Percentiles rank a stretch among this genome's conserved stretches.
Evolutionary conservation across 2,888 invertebrate species (phyloP).

Genomic region (Chalcis sispes): DNA sequence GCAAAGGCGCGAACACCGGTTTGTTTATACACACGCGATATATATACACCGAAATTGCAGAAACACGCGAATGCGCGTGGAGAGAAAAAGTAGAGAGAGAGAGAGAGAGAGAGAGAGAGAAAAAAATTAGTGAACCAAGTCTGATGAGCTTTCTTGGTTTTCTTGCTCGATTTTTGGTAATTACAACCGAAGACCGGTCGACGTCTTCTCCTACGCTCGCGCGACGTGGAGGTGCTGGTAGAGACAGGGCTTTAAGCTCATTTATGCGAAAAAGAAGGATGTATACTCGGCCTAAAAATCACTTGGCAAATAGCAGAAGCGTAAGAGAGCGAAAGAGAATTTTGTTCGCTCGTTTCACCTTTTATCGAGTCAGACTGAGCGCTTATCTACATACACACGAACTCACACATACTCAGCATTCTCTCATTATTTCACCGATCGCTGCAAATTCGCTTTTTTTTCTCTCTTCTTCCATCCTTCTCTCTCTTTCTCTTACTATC

Average conservation of each 20-base stretch:
- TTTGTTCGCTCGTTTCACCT: too few species aligned
- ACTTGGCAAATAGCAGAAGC: conserved; percentile 68
- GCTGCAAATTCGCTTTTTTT: conserved; percentile 43
- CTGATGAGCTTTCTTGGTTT: conserved; percentile 65
- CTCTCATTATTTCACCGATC: conserved; percentile 53
- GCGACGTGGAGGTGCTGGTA: conserved; percentile 38
- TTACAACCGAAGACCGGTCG: conserved; percentile 66
- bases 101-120: conserved; percentile 5
- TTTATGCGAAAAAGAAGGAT: not conserved
- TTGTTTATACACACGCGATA: too few species aligned
- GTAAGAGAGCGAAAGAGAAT: not conserved
- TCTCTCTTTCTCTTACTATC: not conserved
- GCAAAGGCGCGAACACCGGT: too few species aligned
- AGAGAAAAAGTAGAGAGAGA: not conserved
- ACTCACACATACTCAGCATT: conserved; percentile 34
- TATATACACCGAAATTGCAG: conserved; percentile 61
- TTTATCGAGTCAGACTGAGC: not conserved
- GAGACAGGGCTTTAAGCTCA: conserved; percentile 27
- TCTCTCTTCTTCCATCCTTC: not conserved
- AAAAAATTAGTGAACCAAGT: too few species aligned
- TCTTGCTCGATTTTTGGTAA: conserved; percentile 70
- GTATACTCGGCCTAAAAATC: conserved; percentile 55
- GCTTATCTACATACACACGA: conserved; percentile 18
- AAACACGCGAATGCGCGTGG: not conserved
- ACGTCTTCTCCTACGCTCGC: too few species aligned